Evolutionary conservation across 2,113 vertebrate species (phyloP).

Genomic region (Lipotes vexillifer): DNA sequence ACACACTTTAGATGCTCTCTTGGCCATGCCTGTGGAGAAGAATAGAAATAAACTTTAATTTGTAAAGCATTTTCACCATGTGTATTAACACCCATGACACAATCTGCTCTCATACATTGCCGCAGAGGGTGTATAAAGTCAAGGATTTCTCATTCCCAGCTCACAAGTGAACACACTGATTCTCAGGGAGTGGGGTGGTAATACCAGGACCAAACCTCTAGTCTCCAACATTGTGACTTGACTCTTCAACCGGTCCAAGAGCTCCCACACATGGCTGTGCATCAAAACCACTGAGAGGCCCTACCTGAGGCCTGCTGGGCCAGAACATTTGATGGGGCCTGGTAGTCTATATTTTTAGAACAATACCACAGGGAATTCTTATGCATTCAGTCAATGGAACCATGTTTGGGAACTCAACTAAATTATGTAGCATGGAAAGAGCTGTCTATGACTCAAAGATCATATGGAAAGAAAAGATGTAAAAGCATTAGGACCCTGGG

Average conservation of each 20-base stretch:
- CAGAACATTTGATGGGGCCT: background rate
- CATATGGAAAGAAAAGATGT: background rate
- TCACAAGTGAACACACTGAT: background rate
- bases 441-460: background rate
- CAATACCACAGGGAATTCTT: background rate
- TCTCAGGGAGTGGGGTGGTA: background rate
- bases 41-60: background rate
- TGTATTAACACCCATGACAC: background rate
- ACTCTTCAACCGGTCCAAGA: background rate
- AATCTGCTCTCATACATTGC: no score
- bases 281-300: background rate
- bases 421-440: background rate
- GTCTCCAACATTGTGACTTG: background rate
- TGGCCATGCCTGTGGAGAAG: background rate
- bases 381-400: background rate
- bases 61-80: background rate
- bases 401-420: background rate
- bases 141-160: background rate
- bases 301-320: background rate
- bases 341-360: background rate
- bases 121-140: background rate
- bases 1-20: background rate
- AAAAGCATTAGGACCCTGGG: rapidly evolving
- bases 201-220: background rate
- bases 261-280: background rate